Conservation (phyloP, 2,797 vertebrate species). For the Parauchenoglanis punctatus region DNA sequence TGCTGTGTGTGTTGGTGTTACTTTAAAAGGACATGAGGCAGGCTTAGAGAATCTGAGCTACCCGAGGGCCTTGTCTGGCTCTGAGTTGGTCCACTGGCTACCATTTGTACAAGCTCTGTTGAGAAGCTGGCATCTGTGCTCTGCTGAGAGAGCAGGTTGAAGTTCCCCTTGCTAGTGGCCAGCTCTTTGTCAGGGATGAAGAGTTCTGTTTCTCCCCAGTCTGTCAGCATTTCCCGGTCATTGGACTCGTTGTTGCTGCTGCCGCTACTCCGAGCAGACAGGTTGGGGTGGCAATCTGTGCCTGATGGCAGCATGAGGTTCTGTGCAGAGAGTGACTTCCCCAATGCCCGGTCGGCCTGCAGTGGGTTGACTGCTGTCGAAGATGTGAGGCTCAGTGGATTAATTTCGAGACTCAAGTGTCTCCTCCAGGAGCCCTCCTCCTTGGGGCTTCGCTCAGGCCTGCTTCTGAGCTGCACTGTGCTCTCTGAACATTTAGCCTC, state of each 20-base stretch:
- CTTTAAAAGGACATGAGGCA: slow-evolving; percentile 87
- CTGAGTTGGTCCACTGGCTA: slow-evolving; percentile 81
- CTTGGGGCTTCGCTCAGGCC: slow-evolving; percentile 69
- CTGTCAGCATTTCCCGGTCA: slow-evolving; percentile 78
- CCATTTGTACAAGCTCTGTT: slow-evolving; percentile 85
- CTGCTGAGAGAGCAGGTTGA: slow-evolving; percentile 76
- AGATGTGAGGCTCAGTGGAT: slow-evolving; percentile 81
- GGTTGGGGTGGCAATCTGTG: slow-evolving; percentile 58
- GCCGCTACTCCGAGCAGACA: slow-evolving; percentile 68
- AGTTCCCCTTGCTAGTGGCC: slow-evolving; percentile 77
- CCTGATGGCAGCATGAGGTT: slow-evolving; percentile 85
- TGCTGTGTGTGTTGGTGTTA: slow-evolving; percentile 67
- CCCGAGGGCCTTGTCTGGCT: slow-evolving; percentile 70
- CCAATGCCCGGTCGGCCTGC: slow-evolving; percentile 80
- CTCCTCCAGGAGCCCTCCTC: slow-evolving; percentile 88
- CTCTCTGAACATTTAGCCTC: slow-evolving; percentile 51
- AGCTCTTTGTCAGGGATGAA: slow-evolving; percentile 90
- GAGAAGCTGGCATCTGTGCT: slow-evolving; percentile 74
- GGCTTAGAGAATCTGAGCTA: slow-evolving; percentile 82
- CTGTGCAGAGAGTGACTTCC: slow-evolving; percentile 90
- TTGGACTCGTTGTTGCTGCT: slow-evolving; percentile 79
- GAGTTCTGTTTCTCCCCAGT: slow-evolving; percentile 88
- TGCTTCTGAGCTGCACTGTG: slow-evolving; percentile 62
- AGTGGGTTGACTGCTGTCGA: slow-evolving; percentile 61
- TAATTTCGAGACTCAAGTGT: slow-evolving; percentile 88